Conservation (phyloP, 2,797 vertebrate species). For the Sciaenops ocellatus region DNA sequence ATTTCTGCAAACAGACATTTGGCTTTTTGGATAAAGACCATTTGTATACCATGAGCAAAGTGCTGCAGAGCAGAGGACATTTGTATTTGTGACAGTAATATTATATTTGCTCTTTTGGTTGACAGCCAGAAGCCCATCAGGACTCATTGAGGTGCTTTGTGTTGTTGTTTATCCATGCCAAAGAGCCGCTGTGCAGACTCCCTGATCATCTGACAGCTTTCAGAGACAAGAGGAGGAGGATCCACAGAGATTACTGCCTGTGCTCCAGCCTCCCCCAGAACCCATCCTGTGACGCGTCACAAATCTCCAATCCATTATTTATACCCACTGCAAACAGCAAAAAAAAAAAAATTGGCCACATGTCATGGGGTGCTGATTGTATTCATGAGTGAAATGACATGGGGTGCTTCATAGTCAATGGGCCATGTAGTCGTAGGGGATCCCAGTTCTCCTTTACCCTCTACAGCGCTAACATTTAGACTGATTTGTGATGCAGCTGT, state of each 20-base stretch:
- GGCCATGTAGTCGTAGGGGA: neutral
- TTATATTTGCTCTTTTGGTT: constrained; percentile 17
- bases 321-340: constrained; percentile 42
- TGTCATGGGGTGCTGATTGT: constrained; percentile 33
- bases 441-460: neutral
- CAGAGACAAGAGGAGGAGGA: constrained; percentile 21
- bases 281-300: constrained; percentile 38
- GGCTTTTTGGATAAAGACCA: neutral
- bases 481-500: neutral
- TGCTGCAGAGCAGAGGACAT: constrained; percentile 1
- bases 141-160: constrained; percentile 34
- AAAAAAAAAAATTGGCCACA: constrained; percentile 40
- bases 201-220: constrained; percentile 46
- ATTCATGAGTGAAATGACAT: constrained; percentile 28
- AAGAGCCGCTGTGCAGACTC: constrained; percentile 11
- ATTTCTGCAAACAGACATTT: neutral
- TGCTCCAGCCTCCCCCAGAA: constrained; percentile 33
- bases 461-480: neutral
- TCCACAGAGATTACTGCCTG: constrained; percentile 31
- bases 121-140: constrained; percentile 40
- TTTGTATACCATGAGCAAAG: neutral
- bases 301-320: constrained; percentile 55
- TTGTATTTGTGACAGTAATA: constrained; percentile 31
- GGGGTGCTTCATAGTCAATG: constrained; percentile 23
- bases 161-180: constrained; percentile 34